Base-by-base conservation (phyloP, 2,797 vertebrate genomes). In the Cyclopterus lumpus region DNA sequence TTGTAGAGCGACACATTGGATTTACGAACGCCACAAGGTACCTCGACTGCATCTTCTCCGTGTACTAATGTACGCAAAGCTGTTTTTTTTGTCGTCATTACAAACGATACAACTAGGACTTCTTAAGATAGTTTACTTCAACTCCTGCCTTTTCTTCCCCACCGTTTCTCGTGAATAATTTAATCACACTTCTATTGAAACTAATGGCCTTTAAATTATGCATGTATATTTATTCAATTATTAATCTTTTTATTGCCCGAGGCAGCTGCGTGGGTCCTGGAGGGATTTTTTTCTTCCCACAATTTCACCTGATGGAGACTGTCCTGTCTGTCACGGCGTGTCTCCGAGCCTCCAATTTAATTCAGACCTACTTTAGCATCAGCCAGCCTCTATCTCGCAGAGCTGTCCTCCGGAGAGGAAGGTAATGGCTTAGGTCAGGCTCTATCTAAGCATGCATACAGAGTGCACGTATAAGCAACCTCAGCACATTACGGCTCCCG, bases 151-250 rank as follows among this genome's bases (percentile, higher is more conserved):
- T 67, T 68, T 71, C 53, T 55, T 64, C 64, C 59, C 34, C 7
- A 30, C 46, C 20, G 16, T 73, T 78, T 73, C 24, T n/a, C 59
- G 42, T 89, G 30, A 86, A 86, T 86, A 77, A 88, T 82, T 80
- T 1, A 87, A 77, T 67, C 59, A 67, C 22, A 20, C 15, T 24
- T 80, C 36, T 40, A 73, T 84, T 84, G 77, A 86, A 86, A 80
- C 77, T 80, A 89, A 83, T 75, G 71, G 65, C 18, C 51, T 77
- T 80, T 89, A 84, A 63, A 85, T 85, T 80, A 89, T 86, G 72
- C 58, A 73, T 75, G 75, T 77, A 63, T 89, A 83, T 89, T 88
- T 87, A 83, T 89, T 91, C 40, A 84, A 80, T 88, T 78, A 86
- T 88, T 85, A 57, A 83, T 89, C n/a, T 75, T 74, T 76, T 59